Percentiles rank a stretch among this genome's conserved stretches.
Evolutionary conservation across 2,888 invertebrate species (phyloP).

Genomic region (Pecten maximus): DNA sequence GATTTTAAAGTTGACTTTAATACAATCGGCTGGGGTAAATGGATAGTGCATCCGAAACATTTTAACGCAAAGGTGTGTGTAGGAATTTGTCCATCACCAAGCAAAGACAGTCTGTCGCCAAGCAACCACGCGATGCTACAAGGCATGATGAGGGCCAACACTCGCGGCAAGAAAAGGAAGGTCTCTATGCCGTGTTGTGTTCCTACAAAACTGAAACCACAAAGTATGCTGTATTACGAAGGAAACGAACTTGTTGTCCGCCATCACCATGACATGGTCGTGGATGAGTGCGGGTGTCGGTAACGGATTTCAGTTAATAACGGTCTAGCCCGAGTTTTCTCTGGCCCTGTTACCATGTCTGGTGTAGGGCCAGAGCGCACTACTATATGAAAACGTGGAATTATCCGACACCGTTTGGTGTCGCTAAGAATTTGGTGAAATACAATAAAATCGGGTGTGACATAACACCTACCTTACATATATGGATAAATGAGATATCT

Average conservation of each 20-base stretch:
- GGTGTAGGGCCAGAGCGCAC: too few relatives aligned
- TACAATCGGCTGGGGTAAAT: slow-evolving; percentile 79
- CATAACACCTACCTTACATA: too few relatives aligned
- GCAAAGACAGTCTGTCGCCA: slow-evolving; percentile 71
- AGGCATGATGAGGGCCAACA: slow-evolving; percentile 76
- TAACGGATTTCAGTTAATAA: neutral
- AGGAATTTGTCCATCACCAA: slow-evolving; percentile 77
- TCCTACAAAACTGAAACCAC: slow-evolving; percentile 75
- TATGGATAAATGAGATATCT: too few relatives aligned
- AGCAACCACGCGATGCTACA: slow-evolving; percentile 81
- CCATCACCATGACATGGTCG: slow-evolving; percentile 73
- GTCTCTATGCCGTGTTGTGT: slow-evolving; percentile 79
- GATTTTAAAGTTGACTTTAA: slow-evolving; percentile 79
- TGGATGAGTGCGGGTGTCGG: neutral
- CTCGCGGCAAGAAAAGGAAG: slow-evolving; percentile 58
- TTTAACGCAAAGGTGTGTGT: slow-evolving; percentile 78
- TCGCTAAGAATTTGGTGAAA: too few relatives aligned
- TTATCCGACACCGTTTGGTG: too few relatives aligned
- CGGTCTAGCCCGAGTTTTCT: too few relatives aligned
- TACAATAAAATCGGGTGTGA: too few relatives aligned
- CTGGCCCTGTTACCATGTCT: too few relatives aligned
- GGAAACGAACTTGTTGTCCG: slow-evolving; percentile 73
- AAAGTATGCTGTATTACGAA: slow-evolving; percentile 81
- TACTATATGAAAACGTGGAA: too few relatives aligned
- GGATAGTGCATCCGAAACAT: slow-evolving; percentile 79